These are phyloP conservation scores for Mycetomoellerius zeteki DNA, from an alignment of 1,140 invertebrate genomes.

Conservation along the genomic window DNA sequence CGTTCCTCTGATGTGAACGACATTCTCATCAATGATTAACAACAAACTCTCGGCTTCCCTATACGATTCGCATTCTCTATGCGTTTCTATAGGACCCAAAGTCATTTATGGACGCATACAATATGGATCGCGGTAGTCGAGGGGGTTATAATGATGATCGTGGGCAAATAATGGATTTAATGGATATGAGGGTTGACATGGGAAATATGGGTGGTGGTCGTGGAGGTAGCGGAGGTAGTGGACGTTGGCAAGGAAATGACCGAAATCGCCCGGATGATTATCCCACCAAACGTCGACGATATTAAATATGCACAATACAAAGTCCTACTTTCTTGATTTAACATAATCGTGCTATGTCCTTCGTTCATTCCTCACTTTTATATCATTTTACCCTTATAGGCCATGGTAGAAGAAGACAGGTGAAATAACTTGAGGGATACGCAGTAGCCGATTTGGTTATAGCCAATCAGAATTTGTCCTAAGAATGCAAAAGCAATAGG, in stretches of 20 bases:
- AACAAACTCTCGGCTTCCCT: constrained; percentile 39
- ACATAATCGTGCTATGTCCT: constrained; percentile 52
- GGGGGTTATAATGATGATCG: constrained; percentile 86
- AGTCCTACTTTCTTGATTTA: constrained; percentile 28
- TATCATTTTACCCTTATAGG: constrained; percentile 40
- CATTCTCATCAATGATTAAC: constrained; percentile 67
- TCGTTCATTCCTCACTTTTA: constrained; percentile 57
- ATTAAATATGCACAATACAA: constrained; percentile 74
- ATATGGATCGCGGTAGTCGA: constrained; percentile 84
- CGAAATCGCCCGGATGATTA: constrained; percentile 86
- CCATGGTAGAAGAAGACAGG: no score
- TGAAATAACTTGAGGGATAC: no score
- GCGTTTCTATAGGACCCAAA: constrained; percentile 83
- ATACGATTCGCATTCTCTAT: constrained; percentile 44
- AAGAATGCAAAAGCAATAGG: no score
- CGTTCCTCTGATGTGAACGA: constrained; percentile 67
- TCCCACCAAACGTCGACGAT: constrained; percentile 86
- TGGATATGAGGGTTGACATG: constrained; percentile 87
- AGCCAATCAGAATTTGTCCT: no score
- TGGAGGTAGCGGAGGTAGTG: constrained; percentile 78
- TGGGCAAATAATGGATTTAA: constrained; percentile 86
- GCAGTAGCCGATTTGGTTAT: no score
- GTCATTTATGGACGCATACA: constrained; percentile 87
- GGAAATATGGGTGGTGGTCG: constrained; percentile 80
- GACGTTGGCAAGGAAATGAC: constrained; percentile 83